These are phyloP conservation scores for Tokudaia tokunoshimensis DNA, from an alignment of 2,797 vertebrate species.

Conservation along the genomic window DNA sequence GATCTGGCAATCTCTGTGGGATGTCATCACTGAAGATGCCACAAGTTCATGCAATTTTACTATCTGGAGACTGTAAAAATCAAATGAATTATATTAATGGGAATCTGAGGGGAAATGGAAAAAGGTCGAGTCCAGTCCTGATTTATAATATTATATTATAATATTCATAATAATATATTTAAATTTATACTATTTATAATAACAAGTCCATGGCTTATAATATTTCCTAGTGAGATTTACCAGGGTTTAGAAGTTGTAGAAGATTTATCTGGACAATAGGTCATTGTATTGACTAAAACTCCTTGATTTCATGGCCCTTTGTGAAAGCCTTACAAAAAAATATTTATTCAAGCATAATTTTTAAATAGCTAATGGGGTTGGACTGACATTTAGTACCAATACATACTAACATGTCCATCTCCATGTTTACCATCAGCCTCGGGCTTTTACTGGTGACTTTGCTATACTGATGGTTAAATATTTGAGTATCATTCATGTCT, in stretches of 20 bases:
- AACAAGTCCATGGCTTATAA: background rate
- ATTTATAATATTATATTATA: background rate
- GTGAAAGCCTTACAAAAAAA: background rate
- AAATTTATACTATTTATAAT: background rate
- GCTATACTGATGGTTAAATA: constrained; percentile 6
- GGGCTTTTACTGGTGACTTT: background rate
- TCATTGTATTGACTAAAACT: constrained; percentile 22
- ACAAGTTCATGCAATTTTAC: background rate
- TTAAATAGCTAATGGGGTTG: background rate
- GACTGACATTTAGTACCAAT: background rate
- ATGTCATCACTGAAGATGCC: background rate
- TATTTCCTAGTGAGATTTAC: background rate
- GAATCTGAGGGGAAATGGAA: background rate
- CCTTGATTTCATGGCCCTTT: background rate
- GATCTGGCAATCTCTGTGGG: background rate
- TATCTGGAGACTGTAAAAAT: background rate
- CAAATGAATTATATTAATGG: background rate
- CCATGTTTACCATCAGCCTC: background rate
- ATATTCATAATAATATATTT: background rate
- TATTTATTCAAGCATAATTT: background rate
- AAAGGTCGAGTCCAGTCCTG: background rate
- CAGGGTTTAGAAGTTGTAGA: background rate
- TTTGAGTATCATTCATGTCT: background rate
- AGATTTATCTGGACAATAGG: background rate
- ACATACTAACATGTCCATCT: background rate